phyloP scores from a whole-genome alignment of 2,888 invertebrate species.

The Tigriopus californicus region DNA sequence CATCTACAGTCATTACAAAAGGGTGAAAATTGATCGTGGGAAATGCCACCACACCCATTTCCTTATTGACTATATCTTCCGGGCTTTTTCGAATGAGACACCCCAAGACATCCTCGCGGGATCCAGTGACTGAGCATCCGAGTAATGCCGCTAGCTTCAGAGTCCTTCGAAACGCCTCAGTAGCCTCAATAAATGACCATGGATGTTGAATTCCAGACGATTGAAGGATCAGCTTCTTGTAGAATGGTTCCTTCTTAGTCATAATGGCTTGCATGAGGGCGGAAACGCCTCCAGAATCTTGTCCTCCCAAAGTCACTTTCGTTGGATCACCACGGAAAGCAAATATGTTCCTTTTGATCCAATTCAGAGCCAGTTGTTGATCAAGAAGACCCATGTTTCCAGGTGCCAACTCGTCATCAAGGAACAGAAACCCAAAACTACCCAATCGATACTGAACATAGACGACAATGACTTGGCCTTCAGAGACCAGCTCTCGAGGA shows the following conservation, averaged over 20 bases:
- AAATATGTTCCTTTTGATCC: neutral
- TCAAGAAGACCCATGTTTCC: neutral
- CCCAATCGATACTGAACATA: constrained; percentile 20
- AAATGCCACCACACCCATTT: neutral
- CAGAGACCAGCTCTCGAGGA: neutral
- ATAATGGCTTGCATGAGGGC: neutral
- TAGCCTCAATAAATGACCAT: neutral
- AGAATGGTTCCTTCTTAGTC: neutral
- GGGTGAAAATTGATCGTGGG: neutral
- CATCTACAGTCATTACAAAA: neutral
- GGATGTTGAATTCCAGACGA: neutral
- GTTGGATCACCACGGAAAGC: neutral
- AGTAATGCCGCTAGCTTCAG: neutral
- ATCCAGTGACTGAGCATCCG: neutral
- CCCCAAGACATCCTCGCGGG: neutral
- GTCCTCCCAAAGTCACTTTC: neutral
- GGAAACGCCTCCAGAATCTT: neutral
- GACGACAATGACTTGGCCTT: constrained; percentile 18
- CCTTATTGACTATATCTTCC: neutral
- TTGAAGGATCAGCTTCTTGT: neutral
- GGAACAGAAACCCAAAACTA: constrained; percentile 18
- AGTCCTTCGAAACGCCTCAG: neutral
- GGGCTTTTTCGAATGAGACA: neutral
- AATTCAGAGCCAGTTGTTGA: neutral
- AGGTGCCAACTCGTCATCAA: constrained; percentile 17